phyloP scores from a whole-genome alignment of 2,797 vertebrate species.

The Myripristis murdjan region DNA sequence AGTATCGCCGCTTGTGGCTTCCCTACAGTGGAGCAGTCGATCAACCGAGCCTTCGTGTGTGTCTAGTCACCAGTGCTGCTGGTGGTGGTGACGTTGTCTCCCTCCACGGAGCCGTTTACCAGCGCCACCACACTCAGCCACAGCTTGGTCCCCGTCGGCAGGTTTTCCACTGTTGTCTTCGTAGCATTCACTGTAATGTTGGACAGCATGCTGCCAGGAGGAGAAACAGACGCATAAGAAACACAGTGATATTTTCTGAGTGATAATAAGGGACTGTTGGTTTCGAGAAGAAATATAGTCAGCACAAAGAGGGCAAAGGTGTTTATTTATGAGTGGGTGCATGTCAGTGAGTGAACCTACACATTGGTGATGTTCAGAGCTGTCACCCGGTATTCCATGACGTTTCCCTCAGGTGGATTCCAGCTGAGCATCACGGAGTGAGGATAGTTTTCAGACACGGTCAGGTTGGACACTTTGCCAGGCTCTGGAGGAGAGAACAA shows the following conservation, averaged over 20 bases:
- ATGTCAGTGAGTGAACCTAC: constrained; percentile 30
- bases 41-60: background rate
- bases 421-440: background rate
- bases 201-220: rapidly evolving
- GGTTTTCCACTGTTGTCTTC: no score
- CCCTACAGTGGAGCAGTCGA: background rate
- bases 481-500: constrained; percentile 61
- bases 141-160: constrained; percentile 5
- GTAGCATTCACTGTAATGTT: rapidly evolving
- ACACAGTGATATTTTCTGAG: no score
- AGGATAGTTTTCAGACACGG: rapidly evolving
- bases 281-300: background rate
- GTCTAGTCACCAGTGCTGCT: constrained; percentile 53
- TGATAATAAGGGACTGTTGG: no score
- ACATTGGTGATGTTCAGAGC: rapidly evolving
- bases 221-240: background rate
- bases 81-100: rapidly evolving
- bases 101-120: background rate
- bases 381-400: background rate
- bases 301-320: no score
- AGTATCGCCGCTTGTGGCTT: no score
- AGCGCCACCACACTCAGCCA: constrained; percentile 23
- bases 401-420: rapidly evolving
- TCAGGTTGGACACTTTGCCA: constrained; percentile 41
- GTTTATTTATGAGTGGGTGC: no score